Base-by-base conservation (phyloP, 2,113 vertebrate species). In the Phaethon lepturus region DNA sequence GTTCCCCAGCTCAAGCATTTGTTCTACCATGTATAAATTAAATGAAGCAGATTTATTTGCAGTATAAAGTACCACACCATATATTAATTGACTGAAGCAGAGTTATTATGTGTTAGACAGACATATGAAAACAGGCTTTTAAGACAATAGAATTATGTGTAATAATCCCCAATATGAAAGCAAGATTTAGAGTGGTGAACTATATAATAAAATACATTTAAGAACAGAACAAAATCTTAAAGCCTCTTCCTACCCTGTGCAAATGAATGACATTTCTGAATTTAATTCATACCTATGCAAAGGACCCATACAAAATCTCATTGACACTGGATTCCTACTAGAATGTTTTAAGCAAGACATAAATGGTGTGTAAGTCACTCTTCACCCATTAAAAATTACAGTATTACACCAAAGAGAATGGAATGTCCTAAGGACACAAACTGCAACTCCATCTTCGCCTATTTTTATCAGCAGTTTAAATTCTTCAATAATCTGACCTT, bases 401-500 rank as follows among this genome's bases (percentile, higher is more conserved):
- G 7, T 72, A 68, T 66, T 86, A 53, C 42, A 79, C 10, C 23
- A 91, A 93, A 73, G 58, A 76, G 60, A 87, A 86, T 14, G 15
- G 45, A 90, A 88, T 52, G 23, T 90, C 78, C 74, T 90, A 56
- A 88, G 63, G 53, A 94, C 52, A 76, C 94, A 95, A 58, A 38
- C 19, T 53, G 17, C 12, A 76, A 64, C 11, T 83, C 10, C 3
- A 44, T 88, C 94, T 91, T 11, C 24, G 8, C 16, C 25, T 88
- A 25, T 53, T 90, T 91, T 87, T 69, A 90, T 85, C 71, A 94
- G 73, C 47, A 64, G n/a, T 80, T 94, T 63, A 78, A 93, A 63
- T 68, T 80, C 77, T 23, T 75, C 49, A 64, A 1, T 52, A 78
- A 78, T 78, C 58, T 91, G 81, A 67, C 74, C 87, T 90, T 95